A percentile compares a stretch with the other conserved stretches of the same genome.
Conservation (phyloP, 2,113 vertebrate genomes). For the Uropsilus gracilis region DNA sequence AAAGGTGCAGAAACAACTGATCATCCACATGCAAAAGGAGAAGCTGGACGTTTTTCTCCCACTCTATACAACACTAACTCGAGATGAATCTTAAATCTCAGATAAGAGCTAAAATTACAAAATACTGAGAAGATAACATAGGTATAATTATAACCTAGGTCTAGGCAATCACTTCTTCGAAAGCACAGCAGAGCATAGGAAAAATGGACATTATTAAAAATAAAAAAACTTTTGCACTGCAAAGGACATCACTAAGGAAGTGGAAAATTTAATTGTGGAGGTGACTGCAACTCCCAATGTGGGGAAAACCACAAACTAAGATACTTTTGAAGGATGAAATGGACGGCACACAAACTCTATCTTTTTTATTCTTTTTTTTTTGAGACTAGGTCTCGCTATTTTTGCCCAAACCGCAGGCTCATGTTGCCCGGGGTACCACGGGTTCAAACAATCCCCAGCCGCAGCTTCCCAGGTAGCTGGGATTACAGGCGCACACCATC, state of each 20-base stretch:
- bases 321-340: neutral
- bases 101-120: neutral
- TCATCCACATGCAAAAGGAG: neutral
- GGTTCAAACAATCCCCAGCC: too few species aligned
- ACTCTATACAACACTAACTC: neutral
- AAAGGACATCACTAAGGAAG: neutral
- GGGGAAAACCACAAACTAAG: neutral
- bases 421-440: too few species aligned
- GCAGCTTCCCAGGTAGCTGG: too few species aligned
- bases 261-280: neutral
- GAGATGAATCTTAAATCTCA: neutral
- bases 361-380: too few species aligned
- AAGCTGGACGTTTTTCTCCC: neutral
- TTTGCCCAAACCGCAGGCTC: too few species aligned
- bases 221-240: neutral
- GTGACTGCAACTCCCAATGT: neutral
- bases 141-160: neutral
- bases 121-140: neutral
- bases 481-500: too few species aligned
- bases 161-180: neutral
- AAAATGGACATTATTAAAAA: neutral
- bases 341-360: too few species aligned
- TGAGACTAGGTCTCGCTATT: too few species aligned
- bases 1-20: neutral
- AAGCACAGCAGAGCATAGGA: neutral